Evolutionary conservation across 2,113 vertebrate species (phyloP), one percentile per base, ranked within the genome.

Genomic region (Azemiops feae): DNA sequence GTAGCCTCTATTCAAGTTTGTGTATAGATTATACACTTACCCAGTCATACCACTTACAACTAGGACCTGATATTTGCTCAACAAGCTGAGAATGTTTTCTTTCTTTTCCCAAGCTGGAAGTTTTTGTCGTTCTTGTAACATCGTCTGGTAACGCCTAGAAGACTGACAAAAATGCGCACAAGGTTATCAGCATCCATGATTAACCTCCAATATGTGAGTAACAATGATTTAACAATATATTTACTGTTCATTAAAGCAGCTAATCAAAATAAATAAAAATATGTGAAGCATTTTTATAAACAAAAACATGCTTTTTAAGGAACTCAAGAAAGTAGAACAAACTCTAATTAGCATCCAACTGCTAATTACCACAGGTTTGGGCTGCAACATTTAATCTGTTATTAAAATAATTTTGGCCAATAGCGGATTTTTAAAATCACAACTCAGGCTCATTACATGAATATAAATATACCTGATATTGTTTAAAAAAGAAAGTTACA

Each of bases 31-130:
- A 57, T 50, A 43, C 50, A 91, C 98, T 97, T 97, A 99, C 99
- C 99, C 99, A 0, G 99, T 99, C 99, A 99, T 99, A 57, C 99
- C 99, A 86, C 99, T 99, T 97, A 99, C 97, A 95, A 99, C 98
- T 92, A 99, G 97, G 96, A 99, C 99, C 94, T 99, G 99, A 93
- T 98, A 98, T 57, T 89, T 96, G 34, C 97, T 96, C 94, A 99
- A 91, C 95, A 97, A 93, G 34, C 97, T 96, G 5, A 99, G 97
- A 94, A 99, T 99, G 43, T 97, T 97, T 92, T 98, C 97, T 95
- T 96, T 98, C 97, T 99, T 98, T 92, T 98, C 96, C 99, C 99
- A 99, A 0, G 98, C 99, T 27, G 99, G 99, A 23, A 99, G 98
- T 74, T 98, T 99, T 93, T 97, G 98, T 94, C 99, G 98, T 96